These are phyloP conservation scores for Coturnix japonica DNA, from an alignment of 2,113 vertebrate genomes.

Conservation along the genomic window DNA sequence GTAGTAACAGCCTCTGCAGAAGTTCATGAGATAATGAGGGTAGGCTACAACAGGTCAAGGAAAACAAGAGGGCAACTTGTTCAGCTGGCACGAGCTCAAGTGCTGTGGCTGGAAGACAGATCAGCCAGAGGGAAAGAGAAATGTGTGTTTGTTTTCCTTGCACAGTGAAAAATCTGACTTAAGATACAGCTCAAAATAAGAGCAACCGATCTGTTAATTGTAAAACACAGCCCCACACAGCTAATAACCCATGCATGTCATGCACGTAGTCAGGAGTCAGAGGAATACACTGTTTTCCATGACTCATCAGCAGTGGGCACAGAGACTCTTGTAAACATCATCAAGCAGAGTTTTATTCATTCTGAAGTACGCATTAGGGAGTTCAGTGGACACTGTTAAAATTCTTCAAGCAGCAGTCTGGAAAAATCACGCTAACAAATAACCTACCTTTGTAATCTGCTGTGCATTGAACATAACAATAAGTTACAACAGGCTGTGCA, in stretches of 20 bases:
- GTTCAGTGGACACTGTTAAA: constrained; percentile 47
- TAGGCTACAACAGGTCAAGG: not conserved
- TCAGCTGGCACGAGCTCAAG: not conserved
- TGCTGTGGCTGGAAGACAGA: not conserved
- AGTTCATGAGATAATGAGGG: constrained; percentile 16
- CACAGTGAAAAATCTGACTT: not conserved
- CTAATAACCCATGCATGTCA: not conserved
- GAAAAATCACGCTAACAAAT: constrained; percentile 67
- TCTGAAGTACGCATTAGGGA: constrained; percentile 62
- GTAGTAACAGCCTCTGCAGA: not conserved
- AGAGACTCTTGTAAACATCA: constrained; percentile 62
- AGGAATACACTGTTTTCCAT: constrained; percentile 16
- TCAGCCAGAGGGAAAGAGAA: not conserved
- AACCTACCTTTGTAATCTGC: constrained; percentile 22
- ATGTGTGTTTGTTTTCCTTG: not conserved
- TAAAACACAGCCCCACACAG: not conserved
- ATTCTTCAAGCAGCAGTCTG: constrained; percentile 54
- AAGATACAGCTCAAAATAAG: constrained; percentile 13
- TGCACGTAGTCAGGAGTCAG: not conserved
- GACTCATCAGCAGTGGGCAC: constrained; percentile 46
- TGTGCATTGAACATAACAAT: constrained; percentile 16
- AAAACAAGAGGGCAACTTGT: not conserved
- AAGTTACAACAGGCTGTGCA: constrained; percentile 44
- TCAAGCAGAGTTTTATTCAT: constrained; percentile 68
- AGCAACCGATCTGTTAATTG: not conserved